These are phyloP conservation scores for Nilaparvata lugens DNA, from an alignment of 1,140 invertebrate genomes.

Conservation along the genomic window DNA sequence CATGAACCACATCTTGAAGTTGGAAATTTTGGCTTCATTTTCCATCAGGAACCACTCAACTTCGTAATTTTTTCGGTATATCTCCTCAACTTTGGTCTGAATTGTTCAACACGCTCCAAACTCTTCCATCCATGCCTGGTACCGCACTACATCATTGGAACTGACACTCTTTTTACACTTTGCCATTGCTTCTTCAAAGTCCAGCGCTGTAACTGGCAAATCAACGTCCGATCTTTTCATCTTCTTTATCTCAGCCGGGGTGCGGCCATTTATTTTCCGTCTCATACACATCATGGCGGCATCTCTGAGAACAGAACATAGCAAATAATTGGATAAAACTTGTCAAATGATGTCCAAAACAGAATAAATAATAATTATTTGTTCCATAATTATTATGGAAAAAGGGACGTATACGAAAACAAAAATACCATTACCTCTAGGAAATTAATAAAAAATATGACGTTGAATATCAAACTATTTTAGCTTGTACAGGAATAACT, in stretches of 20 bases:
- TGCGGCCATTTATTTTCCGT: constrained; percentile 48
- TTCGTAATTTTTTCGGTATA: no score
- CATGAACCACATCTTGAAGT: no score
- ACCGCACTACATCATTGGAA: constrained; percentile 88
- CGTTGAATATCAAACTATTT: no score
- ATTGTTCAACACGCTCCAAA: constrained; percentile 75
- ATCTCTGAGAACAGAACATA: constrained; percentile 39
- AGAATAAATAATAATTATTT: neutral
- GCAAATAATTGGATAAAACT: neutral
- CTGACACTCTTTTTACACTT: constrained; percentile 97
- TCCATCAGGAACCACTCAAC: no score
- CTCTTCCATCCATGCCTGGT: constrained; percentile 96
- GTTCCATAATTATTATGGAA: no score
- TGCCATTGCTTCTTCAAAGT: constrained; percentile 58
- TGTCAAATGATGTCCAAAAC: neutral
- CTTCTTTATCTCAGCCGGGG: constrained; percentile 49
- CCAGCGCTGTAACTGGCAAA: constrained; percentile 45
- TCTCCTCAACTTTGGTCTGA: no score
- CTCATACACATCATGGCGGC: constrained; percentile 62
- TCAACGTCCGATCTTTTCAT: constrained; percentile 54
- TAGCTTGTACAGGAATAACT: no score
- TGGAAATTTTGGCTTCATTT: no score
- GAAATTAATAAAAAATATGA: no score
- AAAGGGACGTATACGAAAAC: no score
- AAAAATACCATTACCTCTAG: no score